These are phyloP conservation scores for Pheosia gnoma DNA, from an alignment of 2,888 invertebrate genomes.

Conservation along the genomic window DNA sequence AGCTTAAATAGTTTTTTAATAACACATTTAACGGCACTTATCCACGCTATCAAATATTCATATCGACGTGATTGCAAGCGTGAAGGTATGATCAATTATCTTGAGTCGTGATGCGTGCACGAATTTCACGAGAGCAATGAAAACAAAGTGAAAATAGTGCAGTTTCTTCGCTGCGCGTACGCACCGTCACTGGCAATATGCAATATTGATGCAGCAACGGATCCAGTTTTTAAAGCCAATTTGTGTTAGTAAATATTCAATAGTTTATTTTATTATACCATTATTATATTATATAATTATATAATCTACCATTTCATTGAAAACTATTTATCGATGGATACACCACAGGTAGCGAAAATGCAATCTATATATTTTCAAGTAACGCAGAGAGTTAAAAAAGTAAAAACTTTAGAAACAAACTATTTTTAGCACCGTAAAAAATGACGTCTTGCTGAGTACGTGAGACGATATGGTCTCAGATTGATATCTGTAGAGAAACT, in stretches of 20 bases:
- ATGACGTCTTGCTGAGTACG: neutral
- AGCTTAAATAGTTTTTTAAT: conserved; percentile 15
- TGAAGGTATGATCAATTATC: conserved; percentile 76
- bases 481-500: neutral
- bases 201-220: neutral
- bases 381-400: too few relatives aligned
- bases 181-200: neutral
- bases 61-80: conserved; percentile 66
- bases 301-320: too few relatives aligned
- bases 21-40: conserved; percentile 33
- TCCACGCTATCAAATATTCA: conserved; percentile 60
- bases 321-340: too few relatives aligned
- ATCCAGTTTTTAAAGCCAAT: neutral
- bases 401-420: too few relatives aligned
- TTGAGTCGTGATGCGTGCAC: conserved; percentile 62
- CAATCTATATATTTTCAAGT: too few relatives aligned
- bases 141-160: conserved; percentile 75
- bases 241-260: conserved; percentile 2
- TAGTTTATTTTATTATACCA: neutral
- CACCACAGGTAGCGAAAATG: too few relatives aligned
- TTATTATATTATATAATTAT: too few relatives aligned
- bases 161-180: conserved; percentile 63
- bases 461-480: neutral
- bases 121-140: conserved; percentile 75
- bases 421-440: too few relatives aligned